These are phyloP conservation scores for Oryzaephilus surinamensis DNA, from an alignment of 1,140 invertebrate genomes.

Conservation along the genomic window DNA sequence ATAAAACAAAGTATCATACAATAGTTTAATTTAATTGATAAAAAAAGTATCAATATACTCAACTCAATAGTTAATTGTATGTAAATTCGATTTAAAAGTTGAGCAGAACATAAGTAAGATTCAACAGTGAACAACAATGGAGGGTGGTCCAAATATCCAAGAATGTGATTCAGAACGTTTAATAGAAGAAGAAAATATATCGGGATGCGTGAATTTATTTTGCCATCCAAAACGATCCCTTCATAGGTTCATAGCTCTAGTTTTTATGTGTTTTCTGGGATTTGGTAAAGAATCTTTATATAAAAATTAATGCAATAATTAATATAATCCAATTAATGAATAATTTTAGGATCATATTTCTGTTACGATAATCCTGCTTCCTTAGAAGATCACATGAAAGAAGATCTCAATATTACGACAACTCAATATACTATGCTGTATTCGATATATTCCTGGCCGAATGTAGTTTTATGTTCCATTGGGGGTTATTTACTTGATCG, in stretches of 20 bases:
- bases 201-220: constrained; percentile 16
- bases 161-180: constrained; percentile 12
- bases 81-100: no score
- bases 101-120: no score
- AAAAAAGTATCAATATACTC: no score
- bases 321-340: constrained; percentile 5
- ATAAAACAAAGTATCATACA: no score
- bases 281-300: constrained; percentile 53
- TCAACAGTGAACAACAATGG: no score
- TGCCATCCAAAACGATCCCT: constrained; percentile 46
- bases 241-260: constrained; percentile 58
- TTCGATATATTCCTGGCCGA: constrained; percentile 96
- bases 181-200: constrained; percentile 8
- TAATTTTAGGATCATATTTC: constrained; percentile 84
- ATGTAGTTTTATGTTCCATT: constrained; percentile 90
- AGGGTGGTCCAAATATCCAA: constrained; percentile 27
- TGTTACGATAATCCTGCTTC: constrained; percentile 96
- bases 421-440: constrained; percentile 80
- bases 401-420: constrained; percentile 71
- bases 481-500: constrained; percentile 92
- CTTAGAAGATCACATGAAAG: constrained; percentile 76
- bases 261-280: constrained; percentile 78
- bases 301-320: neutral
- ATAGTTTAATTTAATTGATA: no score
- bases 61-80: no score